These are phyloP conservation scores for Oophaga sylvatica DNA, from an alignment of 2,797 vertebrate genomes.

Conservation along the genomic window DNA sequence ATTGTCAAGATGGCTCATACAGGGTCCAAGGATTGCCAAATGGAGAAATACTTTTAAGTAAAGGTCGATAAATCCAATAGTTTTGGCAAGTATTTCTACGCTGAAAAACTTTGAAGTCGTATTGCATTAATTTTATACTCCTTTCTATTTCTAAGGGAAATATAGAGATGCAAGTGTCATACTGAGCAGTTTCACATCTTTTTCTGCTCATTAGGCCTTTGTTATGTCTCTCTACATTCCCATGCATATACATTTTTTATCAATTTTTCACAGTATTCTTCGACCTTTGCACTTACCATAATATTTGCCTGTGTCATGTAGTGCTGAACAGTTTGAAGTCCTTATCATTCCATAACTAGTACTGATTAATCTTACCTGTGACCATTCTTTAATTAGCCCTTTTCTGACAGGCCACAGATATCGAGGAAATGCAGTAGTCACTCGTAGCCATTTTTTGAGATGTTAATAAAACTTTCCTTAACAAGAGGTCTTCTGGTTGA, in stretches of 20 bases:
- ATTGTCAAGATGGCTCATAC: neutral
- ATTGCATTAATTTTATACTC: neutral
- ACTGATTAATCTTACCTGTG: constrained; percentile 47
- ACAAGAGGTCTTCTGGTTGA: constrained; percentile 48
- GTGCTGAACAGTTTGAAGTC: constrained; percentile 5
- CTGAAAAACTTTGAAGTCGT: neutral
- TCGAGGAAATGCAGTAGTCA: neutral
- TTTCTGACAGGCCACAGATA: constrained; percentile 18
- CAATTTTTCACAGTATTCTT: neutral
- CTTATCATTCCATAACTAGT: constrained; percentile 17
- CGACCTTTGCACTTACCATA: constrained; percentile 25
- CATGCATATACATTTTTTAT: constrained; percentile 11
- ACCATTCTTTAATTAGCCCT: constrained; percentile 33
- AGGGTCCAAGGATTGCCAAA: neutral
- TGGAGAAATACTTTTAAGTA: neutral
- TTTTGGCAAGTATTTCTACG: neutral
- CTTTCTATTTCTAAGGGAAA: neutral
- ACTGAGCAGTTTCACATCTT: neutral
- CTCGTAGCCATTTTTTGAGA: constrained; percentile 34
- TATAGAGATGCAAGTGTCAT: neutral
- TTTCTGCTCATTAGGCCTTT: constrained; percentile 43
- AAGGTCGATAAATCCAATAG: neutral
- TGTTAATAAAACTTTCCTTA: constrained; percentile 45
- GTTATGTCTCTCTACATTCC: constrained; percentile 18
- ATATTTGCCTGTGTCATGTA: constrained; percentile 15